A percentile compares a stretch with the other conserved stretches of the same genome.
These are phyloP conservation scores for Ciconia stormi DNA, from an alignment of 2,113 vertebrate genomes.

Conservation along the genomic window DNA sequence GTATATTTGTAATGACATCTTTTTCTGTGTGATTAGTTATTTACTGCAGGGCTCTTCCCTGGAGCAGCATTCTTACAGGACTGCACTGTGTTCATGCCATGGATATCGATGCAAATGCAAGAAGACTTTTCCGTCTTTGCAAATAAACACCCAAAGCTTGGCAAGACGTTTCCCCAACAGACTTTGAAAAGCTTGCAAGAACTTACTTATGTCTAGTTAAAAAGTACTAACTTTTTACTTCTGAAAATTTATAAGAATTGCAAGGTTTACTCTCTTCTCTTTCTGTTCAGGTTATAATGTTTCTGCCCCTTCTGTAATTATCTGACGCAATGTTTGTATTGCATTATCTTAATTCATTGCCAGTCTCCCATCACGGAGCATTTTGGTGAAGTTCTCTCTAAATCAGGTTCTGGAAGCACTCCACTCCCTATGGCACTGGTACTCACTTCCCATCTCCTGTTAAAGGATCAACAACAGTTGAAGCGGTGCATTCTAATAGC, in stretches of 20 bases:
- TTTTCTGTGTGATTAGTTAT: not conserved
- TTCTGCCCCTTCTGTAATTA: not conserved
- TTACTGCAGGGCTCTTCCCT: not conserved
- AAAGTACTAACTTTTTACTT: not conserved
- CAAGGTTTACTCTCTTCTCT: not conserved
- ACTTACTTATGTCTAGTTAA: not conserved
- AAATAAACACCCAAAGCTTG: not conserved
- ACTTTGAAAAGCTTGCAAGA: not conserved
- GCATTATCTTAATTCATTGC: not conserved
- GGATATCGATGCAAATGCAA: not conserved
- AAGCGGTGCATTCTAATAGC: not conserved
- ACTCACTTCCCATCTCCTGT: not conserved
- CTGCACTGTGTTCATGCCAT: not conserved
- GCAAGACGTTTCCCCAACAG: not conserved
- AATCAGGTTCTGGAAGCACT: not conserved
- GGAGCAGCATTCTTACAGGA: not conserved
- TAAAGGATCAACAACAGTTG: not conserved
- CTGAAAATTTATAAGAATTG: not conserved
- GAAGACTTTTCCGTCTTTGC: not conserved
- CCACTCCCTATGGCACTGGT: not conserved
- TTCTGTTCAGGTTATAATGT: not conserved
- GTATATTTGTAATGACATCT: not conserved
- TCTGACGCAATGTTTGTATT: not conserved
- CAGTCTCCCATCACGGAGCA: accelerated
- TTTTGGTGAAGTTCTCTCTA: not conserved